Base-by-base conservation (phyloP, 2,113 vertebrate species). In the Furnarius figulus region DNA sequence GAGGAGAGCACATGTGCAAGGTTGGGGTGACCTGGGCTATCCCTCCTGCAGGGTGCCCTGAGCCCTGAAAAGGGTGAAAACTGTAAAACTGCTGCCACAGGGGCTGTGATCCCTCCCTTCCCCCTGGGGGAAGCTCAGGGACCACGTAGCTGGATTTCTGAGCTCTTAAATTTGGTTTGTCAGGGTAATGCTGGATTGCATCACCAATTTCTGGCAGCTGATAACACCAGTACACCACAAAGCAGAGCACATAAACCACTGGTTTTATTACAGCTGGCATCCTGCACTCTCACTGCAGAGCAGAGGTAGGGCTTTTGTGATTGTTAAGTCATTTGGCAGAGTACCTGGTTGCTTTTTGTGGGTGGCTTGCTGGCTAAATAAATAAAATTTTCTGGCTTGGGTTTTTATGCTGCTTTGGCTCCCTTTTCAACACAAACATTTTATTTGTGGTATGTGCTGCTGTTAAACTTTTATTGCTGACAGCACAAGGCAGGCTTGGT, bases 111-210 rank as follows among this genome's bases (percentile, higher is more conserved):
- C 47, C 12, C 14, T 44, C 27, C n/a, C 7, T 18, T 7, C 21
- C 44, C 20, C 14, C 61, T 6, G 56, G 49, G 44, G 3, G 20
- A 20, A 21, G 24, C 44, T 52, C 46, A 7, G 28, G 61, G 23
- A 9, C 6, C 2, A 0, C 4, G 10, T 2, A n/a, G 2, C 20
- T 7, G n/a, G 18, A 1, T 67, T 87, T 10, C 47, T 12, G 2
- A 75, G 27, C 68, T 50, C 63, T 24, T 21, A 11, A 19, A 0
- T 59, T 30, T 7, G 2, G 22, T 53, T 84, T 91, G 5, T n/a
- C 17, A 11, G 44, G 58, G 47, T 14, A 13, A 14, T 0, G 0
- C 40, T 4, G 16, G 12, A 1, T 76, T 46, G 2, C 0, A 1
- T 0, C 4, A 25, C 50, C 53, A 1, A 5, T 50, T 92, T 81